Base-by-base conservation (phyloP, 2,888 invertebrate species). In the Mythimna lalbum region DNA sequence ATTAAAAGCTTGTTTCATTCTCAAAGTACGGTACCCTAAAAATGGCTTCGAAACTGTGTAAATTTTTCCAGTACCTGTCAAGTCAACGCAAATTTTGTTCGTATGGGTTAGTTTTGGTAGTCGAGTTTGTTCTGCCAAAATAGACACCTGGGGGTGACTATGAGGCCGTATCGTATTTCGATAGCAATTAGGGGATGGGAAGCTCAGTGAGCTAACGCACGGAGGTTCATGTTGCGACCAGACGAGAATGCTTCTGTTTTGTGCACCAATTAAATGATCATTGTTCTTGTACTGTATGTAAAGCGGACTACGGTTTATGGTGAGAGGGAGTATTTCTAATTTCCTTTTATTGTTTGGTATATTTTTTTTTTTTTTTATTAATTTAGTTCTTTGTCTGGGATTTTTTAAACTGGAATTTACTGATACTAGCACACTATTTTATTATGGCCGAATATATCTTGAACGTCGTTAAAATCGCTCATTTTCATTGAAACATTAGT, bases 201-300 rank as follows among this genome's bases (percentile, higher is more conserved):
- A 68, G 66, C 62, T 68, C 64, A 64, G 67, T 77, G 63, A 81
- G 64, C 39, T 12, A 52, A 68, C 56, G 23, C 62, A 77, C 23
- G 10, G 21, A 17, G 12, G 14, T 74, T 68, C 43, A 52, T 47
- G 23, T 67, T 57, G 53, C 66, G n/a, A 50, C 1, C 50, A 50
- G 36, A 12, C 39, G n/a, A 49, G 55, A 39, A 69, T 72, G 65
- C 62, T 56, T 62, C 67, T 65, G 57, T 56, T 36, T 57, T 56
- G 57, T 62, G 55, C 57, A 62, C 57, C 67, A 63, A 77, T 81
- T 72, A 72, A 72, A 64, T 64, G 50, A 67, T 71, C 53, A 78
- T 59, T 59, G 64, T 82, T 72, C 39, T 65, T 52, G 78, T 39
- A 4, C 21, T 27, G 12, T 64, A 33, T 19, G 14, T 31, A 50